Evolutionary conservation across 1,140 invertebrate genomes (phyloP), one percentile per base, ranked within the genome.

Genomic region (Apis cerana): DNA sequence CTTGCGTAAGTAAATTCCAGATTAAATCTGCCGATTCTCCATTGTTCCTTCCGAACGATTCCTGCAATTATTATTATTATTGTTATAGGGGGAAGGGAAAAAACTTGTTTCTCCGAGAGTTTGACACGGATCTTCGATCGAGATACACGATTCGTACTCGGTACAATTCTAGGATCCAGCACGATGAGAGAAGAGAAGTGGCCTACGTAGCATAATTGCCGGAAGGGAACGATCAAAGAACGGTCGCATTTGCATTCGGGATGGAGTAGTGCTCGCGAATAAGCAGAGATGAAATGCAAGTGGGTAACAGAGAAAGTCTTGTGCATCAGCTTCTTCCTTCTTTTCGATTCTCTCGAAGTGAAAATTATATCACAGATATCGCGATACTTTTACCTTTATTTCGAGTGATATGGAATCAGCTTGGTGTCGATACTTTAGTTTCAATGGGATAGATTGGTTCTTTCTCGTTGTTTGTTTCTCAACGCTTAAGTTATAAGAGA

Each of bases 181-280:
- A 33, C 0, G 2, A 33, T 3, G 33, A 43, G 33, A 27, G 79
- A 65, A 65, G 58, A 50, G 50, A 67, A 50, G 50, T 48, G 50
- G 33, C 33, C 33, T 33, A 43, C 2, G 3, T 2, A 52, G 61
- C 52, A 74, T 80, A 80, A 80, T 80, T 80, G 78, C 69, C 23
- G 78, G 69, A 80, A 80, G 78, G 64, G 69, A 54, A 52, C 52
- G 69, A 80, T 80, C 78, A 80, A 19, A 64, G 78, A 43, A 43
- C 54, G 17, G 64, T 68, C 78, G n/a, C 59, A 43, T 74, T 80
- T 80, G 61, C 71, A 75, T 80, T 65, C 15, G 59, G 65, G 48
- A 65, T 56, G 13, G 48, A 27, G 43, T 54, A 33, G 19, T 15
- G 64, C n/a, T 74, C 72, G 77, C 68, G 64, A 80, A 80, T 71